Conservation (phyloP, 1,140 invertebrate genomes). For the Drosophila busckii region DNA sequence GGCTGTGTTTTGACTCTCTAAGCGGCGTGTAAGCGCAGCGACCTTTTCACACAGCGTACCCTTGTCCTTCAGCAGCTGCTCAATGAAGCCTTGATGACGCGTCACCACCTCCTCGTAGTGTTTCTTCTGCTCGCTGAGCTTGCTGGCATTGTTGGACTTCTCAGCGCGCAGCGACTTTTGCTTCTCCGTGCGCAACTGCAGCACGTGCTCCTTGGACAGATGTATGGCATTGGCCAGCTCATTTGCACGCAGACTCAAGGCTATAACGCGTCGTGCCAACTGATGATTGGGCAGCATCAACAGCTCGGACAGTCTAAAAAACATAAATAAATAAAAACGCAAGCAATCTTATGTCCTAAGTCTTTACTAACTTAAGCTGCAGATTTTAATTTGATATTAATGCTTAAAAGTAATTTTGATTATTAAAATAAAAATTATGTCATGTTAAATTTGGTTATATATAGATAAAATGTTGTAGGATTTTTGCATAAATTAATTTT, state of each 20-base stretch:
- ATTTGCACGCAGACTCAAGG: constrained; percentile 69
- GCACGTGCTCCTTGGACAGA: constrained; percentile 73
- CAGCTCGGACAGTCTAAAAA: constrained; percentile 58
- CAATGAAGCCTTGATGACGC: constrained; percentile 85
- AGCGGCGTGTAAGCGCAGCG: constrained; percentile 80
- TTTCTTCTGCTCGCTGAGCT: constrained; percentile 82
- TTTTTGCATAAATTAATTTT: no score
- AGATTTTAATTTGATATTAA: no score
- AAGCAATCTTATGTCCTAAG: no score
- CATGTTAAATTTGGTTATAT: no score
- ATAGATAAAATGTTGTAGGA: no score
- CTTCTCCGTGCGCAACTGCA: constrained; percentile 65
- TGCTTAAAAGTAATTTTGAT: no score
- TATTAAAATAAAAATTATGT: no score
- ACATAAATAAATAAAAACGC: not conserved
- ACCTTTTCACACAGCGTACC: constrained; percentile 84
- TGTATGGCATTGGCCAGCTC: constrained; percentile 77
- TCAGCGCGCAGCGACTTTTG: constrained; percentile 68
- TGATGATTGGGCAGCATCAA: constrained; percentile 78
- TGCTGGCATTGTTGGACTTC: constrained; percentile 59
- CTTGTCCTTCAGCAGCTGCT: constrained; percentile 85
- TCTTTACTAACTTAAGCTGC: no score
- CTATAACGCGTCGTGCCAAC: constrained; percentile 67
- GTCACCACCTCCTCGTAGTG: constrained; percentile 83
- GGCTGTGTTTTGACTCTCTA: constrained; percentile 80